phyloP scores from a whole-genome alignment of 2,113 vertebrate species.

The Osmerus eperlanus region DNA sequence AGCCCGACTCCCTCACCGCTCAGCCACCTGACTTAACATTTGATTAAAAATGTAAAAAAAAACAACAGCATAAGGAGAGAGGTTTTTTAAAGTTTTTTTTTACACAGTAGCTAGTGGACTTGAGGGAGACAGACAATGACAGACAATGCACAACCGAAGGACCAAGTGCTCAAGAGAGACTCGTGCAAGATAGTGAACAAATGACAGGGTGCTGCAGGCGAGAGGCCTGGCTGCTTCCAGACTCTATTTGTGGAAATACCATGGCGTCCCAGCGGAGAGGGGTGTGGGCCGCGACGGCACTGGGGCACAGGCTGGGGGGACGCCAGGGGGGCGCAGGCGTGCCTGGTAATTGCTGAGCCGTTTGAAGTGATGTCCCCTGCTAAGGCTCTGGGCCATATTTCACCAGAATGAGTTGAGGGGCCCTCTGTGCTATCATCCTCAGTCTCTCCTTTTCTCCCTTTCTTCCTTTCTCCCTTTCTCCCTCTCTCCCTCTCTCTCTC shows the following conservation, averaged over 20 bases:
- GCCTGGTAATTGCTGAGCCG: conserved; percentile 30
- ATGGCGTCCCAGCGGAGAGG: conserved; percentile 27
- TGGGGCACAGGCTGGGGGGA: conserved; percentile 14
- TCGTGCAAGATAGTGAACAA: background rate
- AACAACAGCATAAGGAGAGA: background rate
- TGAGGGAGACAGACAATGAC: no score
- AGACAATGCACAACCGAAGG: background rate
- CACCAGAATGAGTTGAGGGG: conserved; percentile 35
- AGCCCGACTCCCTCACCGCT: no score
- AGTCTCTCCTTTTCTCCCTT: conserved; percentile 4
- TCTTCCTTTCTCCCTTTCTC: background rate
- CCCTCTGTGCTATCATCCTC: conserved; percentile 10
- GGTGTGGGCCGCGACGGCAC: conserved; percentile 31
- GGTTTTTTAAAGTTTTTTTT: background rate
- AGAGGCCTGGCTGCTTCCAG: conserved; percentile 38
- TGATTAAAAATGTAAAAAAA: no score
- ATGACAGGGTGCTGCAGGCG: conserved; percentile 32
- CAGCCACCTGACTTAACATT: no score
- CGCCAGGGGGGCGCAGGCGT: conserved; percentile 7
- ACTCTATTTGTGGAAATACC: conserved; percentile 59
- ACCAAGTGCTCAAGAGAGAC: background rate
- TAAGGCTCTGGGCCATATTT: conserved; percentile 39
- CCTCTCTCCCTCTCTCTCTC: background rate
- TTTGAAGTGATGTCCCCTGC: conserved; percentile 33
- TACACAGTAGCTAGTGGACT: no score